A percentile compares a stretch with the other conserved stretches of the same genome.
Conservation (phyloP, 2,888 invertebrate species). For the Geotrupes spiniger region DNA sequence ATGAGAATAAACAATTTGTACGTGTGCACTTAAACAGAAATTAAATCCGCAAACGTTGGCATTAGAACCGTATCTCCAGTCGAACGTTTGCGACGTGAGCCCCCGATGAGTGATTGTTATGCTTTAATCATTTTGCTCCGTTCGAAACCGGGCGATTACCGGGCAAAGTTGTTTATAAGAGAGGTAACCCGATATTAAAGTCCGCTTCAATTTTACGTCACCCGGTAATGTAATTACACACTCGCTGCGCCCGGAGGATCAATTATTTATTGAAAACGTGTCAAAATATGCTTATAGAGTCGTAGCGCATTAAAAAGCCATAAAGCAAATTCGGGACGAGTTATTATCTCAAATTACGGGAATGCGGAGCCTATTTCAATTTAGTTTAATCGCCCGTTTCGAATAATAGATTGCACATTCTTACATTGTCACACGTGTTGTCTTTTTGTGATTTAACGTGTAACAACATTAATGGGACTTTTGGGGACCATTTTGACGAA, state of each 20-base stretch:
- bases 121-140: too few species aligned
- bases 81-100: too few species aligned
- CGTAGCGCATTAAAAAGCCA: constrained; percentile 3
- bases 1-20: too few species aligned
- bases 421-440: too few species aligned
- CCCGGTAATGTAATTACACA: constrained; percentile 6
- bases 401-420: neutral
- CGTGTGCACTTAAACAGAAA: too few species aligned
- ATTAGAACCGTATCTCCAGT: too few species aligned
- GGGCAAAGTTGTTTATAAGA: neutral
- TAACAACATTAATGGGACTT: too few species aligned
- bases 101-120: too few species aligned
- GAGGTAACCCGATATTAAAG: constrained; percentile 5
- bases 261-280: constrained; percentile 7
- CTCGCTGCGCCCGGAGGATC: constrained; percentile 2
- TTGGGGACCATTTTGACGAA: too few species aligned
- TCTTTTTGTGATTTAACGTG: too few species aligned
- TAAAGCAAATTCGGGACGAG: constrained; percentile 2
- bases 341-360: neutral
- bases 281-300: constrained; percentile 1
- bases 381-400: neutral
- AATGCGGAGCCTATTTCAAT: neutral
- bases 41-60: too few species aligned
- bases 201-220: constrained; percentile 6
- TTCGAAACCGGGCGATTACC: neutral